Evolutionary conservation across 2,888 invertebrate genomes (phyloP).

Genomic region (Brenthis hecate): DNA sequence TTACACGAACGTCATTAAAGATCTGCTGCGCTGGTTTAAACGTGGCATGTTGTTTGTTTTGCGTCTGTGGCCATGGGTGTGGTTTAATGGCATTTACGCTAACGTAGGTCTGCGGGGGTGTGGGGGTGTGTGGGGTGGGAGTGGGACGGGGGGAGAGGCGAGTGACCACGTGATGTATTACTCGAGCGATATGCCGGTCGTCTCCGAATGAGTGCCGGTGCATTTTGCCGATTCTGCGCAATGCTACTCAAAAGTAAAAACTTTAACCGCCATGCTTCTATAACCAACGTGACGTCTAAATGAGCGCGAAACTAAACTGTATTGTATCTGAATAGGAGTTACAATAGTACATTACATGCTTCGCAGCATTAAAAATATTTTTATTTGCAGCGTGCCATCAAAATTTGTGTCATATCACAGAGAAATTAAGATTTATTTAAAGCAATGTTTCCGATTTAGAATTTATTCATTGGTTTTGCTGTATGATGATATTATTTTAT

Average conservation of each 20-base stretch:
- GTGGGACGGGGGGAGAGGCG: too few relatives aligned
- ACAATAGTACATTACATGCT: neutral
- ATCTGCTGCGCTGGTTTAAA: constrained; percentile 21
- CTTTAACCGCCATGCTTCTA: constrained; percentile 41
- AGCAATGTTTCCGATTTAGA: too few relatives aligned
- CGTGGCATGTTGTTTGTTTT: constrained; percentile 42
- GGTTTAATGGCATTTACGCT: constrained; percentile 55
- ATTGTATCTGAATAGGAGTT: constrained; percentile 24
- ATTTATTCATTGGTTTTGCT: too few relatives aligned
- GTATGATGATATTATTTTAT: too few relatives aligned
- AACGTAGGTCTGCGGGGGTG: too few relatives aligned
- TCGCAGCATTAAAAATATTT: too few relatives aligned
- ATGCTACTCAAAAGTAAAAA: constrained; percentile 47
- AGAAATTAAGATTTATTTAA: too few relatives aligned
- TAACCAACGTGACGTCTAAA: constrained; percentile 32
- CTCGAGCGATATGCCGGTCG: constrained; percentile 45
- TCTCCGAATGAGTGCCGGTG: constrained; percentile 44
- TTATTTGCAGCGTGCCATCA: too few relatives aligned
- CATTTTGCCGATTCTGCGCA: constrained; percentile 56
- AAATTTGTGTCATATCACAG: neutral
- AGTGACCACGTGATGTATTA: constrained; percentile 54
- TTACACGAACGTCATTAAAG: constrained; percentile 16
- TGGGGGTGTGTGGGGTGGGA: too few relatives aligned
- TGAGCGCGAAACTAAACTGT: constrained; percentile 40
- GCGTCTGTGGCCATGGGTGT: constrained; percentile 53